A percentile compares a stretch with the other conserved stretches of the same genome.
These are phyloP conservation scores for Spodoptera frugiperda DNA, from an alignment of 1,140 invertebrate species.

Conservation along the genomic window DNA sequence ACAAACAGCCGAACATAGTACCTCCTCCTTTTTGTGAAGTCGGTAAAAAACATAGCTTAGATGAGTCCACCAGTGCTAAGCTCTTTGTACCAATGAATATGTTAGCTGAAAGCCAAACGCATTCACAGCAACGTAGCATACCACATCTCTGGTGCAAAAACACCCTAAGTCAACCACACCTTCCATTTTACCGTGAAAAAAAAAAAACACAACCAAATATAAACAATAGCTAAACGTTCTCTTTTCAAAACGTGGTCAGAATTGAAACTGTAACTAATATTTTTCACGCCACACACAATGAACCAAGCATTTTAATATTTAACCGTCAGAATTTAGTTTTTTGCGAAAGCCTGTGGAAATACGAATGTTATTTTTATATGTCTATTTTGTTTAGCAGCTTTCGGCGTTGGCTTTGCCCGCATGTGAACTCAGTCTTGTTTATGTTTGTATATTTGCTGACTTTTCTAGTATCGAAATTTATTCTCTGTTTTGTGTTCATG, in stretches of 20 bases:
- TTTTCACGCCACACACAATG: background rate
- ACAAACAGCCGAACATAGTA: no score
- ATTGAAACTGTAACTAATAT: conserved; percentile 4
- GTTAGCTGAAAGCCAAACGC: no score
- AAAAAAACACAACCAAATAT: background rate
- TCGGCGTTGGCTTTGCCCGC: background rate
- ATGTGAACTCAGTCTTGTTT: conserved; percentile 10
- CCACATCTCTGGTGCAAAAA: no score
- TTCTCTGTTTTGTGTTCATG: background rate
- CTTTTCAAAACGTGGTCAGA: background rate
- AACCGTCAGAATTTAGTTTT: conserved; percentile 11
- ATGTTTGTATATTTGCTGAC: conserved; percentile 10
- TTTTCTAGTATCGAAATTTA: background rate
- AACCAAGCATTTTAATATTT: conserved; percentile 15
- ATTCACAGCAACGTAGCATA: no score
- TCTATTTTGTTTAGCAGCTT: conserved; percentile 12
- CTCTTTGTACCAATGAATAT: no score
- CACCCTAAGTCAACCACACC: no score
- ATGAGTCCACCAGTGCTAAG: no score
- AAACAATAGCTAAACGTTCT: background rate
- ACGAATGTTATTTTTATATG: background rate
- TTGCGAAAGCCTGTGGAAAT: background rate
- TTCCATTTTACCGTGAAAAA: no score
- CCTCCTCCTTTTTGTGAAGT: no score
- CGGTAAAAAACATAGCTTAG: no score